phyloP scores from a whole-genome alignment of 2,113 vertebrate species.

The Bubo bubo region DNA sequence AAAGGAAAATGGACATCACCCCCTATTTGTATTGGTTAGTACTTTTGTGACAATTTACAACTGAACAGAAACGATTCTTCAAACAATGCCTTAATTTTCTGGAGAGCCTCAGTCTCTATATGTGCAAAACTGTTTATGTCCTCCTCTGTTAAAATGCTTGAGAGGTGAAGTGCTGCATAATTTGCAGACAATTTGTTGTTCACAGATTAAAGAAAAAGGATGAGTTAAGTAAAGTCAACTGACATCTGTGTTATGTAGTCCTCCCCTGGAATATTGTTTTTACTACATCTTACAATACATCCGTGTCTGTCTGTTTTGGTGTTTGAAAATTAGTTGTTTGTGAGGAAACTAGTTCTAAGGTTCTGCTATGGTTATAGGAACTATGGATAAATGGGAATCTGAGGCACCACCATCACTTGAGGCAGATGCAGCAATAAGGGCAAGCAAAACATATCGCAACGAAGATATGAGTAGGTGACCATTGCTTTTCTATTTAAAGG shows the following conservation, averaged over 20 bases:
- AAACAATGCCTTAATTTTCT: background rate
- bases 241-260: background rate
- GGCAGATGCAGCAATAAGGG: background rate
- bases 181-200: accelerated
- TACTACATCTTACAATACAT: background rate
- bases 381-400: background rate
- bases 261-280: background rate
- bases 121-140: background rate
- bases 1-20: slow-evolving; percentile 76
- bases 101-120: background rate
- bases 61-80: background rate
- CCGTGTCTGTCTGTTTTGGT: background rate
- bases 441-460: background rate
- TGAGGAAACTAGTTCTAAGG: background rate
- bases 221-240: background rate
- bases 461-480: slow-evolving; percentile 18
- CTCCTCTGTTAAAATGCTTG: background rate
- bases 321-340: background rate
- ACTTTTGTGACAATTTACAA: background rate
- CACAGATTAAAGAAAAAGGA: background rate
- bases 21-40: slow-evolving; percentile 71
- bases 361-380: slow-evolving; percentile 45
- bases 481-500: background rate
- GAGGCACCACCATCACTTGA: background rate
- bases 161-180: background rate